Evolutionary conservation across 2,888 invertebrate genomes (phyloP), one percentile per base, ranked within the genome.

Genomic region (Clitarchus hookeri): DNA sequence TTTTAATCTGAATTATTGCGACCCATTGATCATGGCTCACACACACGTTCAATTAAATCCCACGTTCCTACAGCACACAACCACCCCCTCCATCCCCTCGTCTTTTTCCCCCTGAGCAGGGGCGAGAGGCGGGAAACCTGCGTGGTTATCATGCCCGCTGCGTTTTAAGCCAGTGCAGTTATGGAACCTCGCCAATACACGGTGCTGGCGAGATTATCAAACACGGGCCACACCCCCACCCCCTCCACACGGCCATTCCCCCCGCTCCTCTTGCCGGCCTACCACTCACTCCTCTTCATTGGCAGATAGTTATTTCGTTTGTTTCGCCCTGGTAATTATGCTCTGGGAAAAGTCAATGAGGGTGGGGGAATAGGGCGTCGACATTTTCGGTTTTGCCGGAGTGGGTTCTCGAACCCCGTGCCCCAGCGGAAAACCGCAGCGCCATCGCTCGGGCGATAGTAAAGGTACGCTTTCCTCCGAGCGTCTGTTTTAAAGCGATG

Each of bases 261-360:
- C 19, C 65, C 65, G 6, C 65, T 23, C 65, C 19, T 9, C 65
- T 16, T 11, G 1, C 48, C 48, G 1, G 1, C 0, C 4, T 23
- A 65, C 19, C 16, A 19, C 65, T 65, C 65, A 19, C 65, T 65
- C 65, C 65, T 65, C 65, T 54, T 84, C 79, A 86, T 86, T 86
- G 84, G 80, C 84, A 86, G 86, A 86, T 86, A 48, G 84, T 86
- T 86, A 86, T 86, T 86, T 86, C 84, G 86, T 86, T 84, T 84
- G 84, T 82, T 65, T 65, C 65, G 65, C 65, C 8, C 65, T 23
- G 65, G 65, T 65, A n/a, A 65, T 65, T 65, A 65, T 65, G 65
- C 65, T 65, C 65, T 0, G 65, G 23, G 65, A 23, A 19, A n/a
- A 19, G 8, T 2, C 23, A 36, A 23, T 65, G 65, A 48, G 48